phyloP scores from a whole-genome alignment of 2,888 invertebrate species.

The Reticulitermes lucifugus region DNA sequence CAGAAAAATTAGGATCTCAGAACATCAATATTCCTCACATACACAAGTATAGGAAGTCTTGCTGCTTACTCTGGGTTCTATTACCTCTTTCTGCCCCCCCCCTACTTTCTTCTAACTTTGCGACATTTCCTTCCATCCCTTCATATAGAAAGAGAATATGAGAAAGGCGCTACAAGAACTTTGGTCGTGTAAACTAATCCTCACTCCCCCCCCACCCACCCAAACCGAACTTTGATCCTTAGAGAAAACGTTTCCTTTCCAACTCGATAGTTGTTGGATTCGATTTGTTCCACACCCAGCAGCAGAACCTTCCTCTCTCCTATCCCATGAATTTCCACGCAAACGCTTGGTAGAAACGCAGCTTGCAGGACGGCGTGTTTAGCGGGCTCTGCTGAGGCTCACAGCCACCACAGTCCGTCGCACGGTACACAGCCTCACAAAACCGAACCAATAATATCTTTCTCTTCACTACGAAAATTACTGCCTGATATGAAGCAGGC shows the following conservation, averaged over 20 bases:
- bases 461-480: too few relatives aligned
- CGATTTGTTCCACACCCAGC: neutral
- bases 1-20: neutral
- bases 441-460: too few relatives aligned
- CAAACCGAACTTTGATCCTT: neutral
- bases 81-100: neutral
- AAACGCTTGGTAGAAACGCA: neutral
- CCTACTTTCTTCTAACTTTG: neutral
- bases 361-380: neutral
- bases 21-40: neutral
- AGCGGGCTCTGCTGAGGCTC: neutral
- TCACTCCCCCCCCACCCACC: neutral
- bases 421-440: neutral
- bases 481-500: too few relatives aligned
- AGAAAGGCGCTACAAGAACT: neutral
- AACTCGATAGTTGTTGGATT: neutral
- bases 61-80: too few relatives aligned
- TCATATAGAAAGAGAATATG: neutral
- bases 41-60: neutral
- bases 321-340: neutral
- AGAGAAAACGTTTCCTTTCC: constrained; percentile 9
- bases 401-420: neutral
- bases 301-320: neutral
- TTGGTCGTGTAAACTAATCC: neutral
- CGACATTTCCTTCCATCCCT: neutral